phyloP scores from a whole-genome alignment of 2,797 vertebrate species.

The Leptoclinus maculatus region DNA sequence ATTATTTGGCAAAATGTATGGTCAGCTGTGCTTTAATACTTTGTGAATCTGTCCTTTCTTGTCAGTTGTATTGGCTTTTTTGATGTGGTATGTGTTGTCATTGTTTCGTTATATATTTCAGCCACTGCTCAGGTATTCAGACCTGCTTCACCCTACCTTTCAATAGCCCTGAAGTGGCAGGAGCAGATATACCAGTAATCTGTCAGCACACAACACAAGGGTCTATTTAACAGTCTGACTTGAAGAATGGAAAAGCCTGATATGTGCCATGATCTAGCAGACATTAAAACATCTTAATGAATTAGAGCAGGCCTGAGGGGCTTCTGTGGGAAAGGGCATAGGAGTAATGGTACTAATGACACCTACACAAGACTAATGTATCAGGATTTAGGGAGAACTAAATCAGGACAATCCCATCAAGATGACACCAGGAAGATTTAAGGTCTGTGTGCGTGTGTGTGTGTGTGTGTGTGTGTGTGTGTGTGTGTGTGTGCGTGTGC shows the following conservation, averaged over 20 bases:
- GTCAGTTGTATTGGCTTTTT: slow-evolving; percentile 66
- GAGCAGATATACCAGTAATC: slow-evolving; percentile 58
- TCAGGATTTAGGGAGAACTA: slow-evolving; percentile 73
- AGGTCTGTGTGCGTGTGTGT: slow-evolving; percentile 1
- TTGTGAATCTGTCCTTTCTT: slow-evolving; percentile 69
- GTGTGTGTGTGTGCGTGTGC: background rate
- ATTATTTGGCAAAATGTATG: slow-evolving; percentile 70
- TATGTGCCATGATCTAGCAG: slow-evolving; percentile 74
- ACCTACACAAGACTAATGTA: slow-evolving; percentile 71
- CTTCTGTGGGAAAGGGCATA: slow-evolving; percentile 71
- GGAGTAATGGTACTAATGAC: slow-evolving; percentile 77
- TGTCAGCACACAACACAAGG: slow-evolving; percentile 58
- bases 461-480: slow-evolving; percentile 7
- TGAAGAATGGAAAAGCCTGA: slow-evolving; percentile 76
- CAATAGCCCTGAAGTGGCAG: slow-evolving; percentile 38
- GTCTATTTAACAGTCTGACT: slow-evolving; percentile 68
- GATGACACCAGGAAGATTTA: slow-evolving; percentile 53
- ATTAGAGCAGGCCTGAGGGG: slow-evolving; percentile 73
- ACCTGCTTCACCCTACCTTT: slow-evolving; percentile 61
- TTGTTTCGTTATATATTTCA: slow-evolving; percentile 64
- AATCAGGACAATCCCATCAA: slow-evolving; percentile 73
- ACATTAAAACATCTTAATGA: slow-evolving; percentile 81
- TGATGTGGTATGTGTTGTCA: slow-evolving; percentile 54
- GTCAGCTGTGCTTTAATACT: slow-evolving; percentile 70
- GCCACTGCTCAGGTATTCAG: slow-evolving; percentile 69